phyloP scores from a whole-genome alignment of 2,888 invertebrate genomes.

The Volucella inflata region DNA sequence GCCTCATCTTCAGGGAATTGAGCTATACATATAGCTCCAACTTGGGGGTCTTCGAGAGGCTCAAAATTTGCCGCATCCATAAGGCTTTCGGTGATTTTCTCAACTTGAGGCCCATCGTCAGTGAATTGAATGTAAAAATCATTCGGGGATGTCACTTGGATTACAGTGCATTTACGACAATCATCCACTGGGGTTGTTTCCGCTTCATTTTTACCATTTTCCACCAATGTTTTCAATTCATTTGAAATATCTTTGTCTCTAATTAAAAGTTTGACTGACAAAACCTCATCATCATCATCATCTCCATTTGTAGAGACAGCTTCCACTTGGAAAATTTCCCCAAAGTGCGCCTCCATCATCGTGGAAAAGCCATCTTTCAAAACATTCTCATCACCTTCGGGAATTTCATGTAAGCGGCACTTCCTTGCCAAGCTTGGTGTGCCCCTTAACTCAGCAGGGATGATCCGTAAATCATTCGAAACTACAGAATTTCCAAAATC shows the following conservation, averaged over 20 bases:
- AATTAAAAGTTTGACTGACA: constrained; percentile 86
- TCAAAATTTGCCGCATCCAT: constrained; percentile 80
- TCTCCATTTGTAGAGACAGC: constrained; percentile 85
- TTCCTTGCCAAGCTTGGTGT: constrained; percentile 81
- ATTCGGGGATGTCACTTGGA: constrained; percentile 87
- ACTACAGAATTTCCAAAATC: constrained; percentile 87
- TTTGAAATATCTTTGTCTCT: constrained; percentile 85
- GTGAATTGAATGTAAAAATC: constrained; percentile 90
- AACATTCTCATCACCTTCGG: constrained; percentile 76
- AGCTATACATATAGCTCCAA: constrained; percentile 89
- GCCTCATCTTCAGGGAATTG: constrained; percentile 91
- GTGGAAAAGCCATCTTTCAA: constrained; percentile 81
- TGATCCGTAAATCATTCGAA: constrained; percentile 85
- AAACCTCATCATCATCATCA: constrained; percentile 83
- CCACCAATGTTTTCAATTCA: constrained; percentile 81
- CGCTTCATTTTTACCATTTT: constrained; percentile 74
- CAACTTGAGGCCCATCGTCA: constrained; percentile 82
- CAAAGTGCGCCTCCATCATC: constrained; percentile 85
- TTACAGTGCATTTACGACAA: constrained; percentile 86
- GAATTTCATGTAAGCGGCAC: constrained; percentile 79
- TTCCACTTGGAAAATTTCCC: constrained; percentile 86
- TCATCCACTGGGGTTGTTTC: constrained; percentile 82
- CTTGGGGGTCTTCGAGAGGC: constrained; percentile 76
- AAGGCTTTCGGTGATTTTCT: constrained; percentile 80
- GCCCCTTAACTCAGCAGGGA: constrained; percentile 85